Evolutionary conservation across 2,113 vertebrate species (phyloP), one percentile per base, ranked within the genome.

Genomic region (Sinocyclocheilus maitianheensis): DNA sequence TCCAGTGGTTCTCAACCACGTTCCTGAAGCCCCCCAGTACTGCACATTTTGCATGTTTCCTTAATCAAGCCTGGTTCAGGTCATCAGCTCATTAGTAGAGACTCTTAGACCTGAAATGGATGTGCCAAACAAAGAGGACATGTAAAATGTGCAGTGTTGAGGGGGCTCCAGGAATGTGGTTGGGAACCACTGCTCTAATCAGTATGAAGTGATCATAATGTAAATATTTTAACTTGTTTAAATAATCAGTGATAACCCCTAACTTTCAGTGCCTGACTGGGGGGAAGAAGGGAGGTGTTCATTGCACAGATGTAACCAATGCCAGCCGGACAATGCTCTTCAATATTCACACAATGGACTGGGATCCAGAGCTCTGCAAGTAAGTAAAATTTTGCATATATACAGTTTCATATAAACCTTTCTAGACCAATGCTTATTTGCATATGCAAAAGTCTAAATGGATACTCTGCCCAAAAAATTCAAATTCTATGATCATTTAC

Each of bases 271-370:
- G 96, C 90, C 94, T 99, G 91, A 99, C 97, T 6, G 98, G 98
- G 84, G 97, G 97, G 40, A 94, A 90, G 80, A 93, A 92, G 18
- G 96, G 97, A 88, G 98, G 98, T 0, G 92, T 98, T 89, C 98
- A 99, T 89, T 96, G 96, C 75, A 99, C 98, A 6, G 98, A 99
- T 86, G 97, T 99, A 90, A 96, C 98, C 26, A 99, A 99, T 82
- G 98, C 98, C 84, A 99, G 98, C 76, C 96, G 98, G 85, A 99
- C 98, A 0, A 97, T 99, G 98, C 95, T 99, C 85, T 99, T 99
- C 91, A 99, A 99, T 92, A 99, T 99, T 87, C 95, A 99, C 92
- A 95, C 95, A 71, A 89, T 99, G 95, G 94, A 97, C 62, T 99
- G 98, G 98, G 98, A 99, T 93, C 93, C 95, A 76, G 97, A 99